Conservation (phyloP, 2,113 vertebrate genomes). For the Hippocampus comes region DNA sequence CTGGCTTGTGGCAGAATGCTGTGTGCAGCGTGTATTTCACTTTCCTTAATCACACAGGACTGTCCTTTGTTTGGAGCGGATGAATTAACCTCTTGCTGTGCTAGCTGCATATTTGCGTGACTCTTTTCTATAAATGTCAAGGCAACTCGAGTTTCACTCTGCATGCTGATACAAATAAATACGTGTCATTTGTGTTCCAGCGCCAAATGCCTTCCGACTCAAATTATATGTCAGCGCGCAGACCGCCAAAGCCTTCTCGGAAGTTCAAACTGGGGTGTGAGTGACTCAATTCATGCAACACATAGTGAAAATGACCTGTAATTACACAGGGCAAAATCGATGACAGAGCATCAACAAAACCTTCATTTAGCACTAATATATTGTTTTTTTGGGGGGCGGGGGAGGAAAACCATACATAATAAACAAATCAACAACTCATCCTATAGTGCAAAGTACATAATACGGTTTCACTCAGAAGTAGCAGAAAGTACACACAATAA, state of each 20-base stretch:
- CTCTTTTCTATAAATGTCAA: slow-evolving; percentile 33
- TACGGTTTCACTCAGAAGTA: background rate
- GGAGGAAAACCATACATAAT: no score
- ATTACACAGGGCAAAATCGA: background rate
- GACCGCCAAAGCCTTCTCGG: slow-evolving; percentile 10
- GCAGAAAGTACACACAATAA: no score
- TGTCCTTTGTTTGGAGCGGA: slow-evolving; percentile 15
- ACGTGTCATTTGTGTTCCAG: slow-evolving; percentile 14
- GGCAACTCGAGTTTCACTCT: slow-evolving; percentile 16
- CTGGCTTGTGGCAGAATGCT: slow-evolving; percentile 32
- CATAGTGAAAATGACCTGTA: slow-evolving; percentile 9
- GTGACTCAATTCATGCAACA: background rate
- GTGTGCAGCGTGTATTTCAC: slow-evolving; percentile 26
- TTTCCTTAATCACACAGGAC: slow-evolving; percentile 27
- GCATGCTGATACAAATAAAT: slow-evolving; percentile 33
- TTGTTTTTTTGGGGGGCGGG: background rate
- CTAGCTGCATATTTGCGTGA: slow-evolving; percentile 16
- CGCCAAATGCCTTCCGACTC: slow-evolving; percentile 11
- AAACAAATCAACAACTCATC: background rate
- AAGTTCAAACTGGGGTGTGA: slow-evolving; percentile 15
- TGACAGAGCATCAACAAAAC: background rate
- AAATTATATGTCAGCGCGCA: slow-evolving; percentile 18
- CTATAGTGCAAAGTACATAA: background rate
- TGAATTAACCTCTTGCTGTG: slow-evolving; percentile 27
- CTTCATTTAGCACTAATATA: background rate